phyloP scores from a whole-genome alignment of 2,113 vertebrate genomes.

The Paracanthobrama guichenoti region DNA sequence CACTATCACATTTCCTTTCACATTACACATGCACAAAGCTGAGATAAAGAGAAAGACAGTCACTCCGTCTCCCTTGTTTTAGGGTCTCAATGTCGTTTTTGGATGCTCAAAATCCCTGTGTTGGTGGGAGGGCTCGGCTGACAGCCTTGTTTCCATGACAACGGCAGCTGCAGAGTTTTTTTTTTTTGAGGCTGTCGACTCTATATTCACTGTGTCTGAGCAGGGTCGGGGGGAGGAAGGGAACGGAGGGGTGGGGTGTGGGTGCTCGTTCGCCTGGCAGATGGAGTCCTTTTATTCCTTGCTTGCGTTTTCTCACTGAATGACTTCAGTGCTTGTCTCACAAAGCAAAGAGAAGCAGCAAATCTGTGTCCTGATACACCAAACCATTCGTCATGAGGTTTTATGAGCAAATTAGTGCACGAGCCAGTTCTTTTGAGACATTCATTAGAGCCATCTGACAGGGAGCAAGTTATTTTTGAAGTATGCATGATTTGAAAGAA shows the following conservation, averaged over 20 bases:
- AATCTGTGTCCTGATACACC: background rate
- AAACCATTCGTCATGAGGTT: background rate
- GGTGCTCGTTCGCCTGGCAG: conserved; percentile 42
- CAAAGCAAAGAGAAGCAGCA: conserved; percentile 46
- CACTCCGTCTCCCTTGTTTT: background rate
- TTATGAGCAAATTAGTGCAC: conserved; percentile 1
- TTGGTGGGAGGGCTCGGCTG: conserved; percentile 42
- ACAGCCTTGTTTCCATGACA: conserved; percentile 59
- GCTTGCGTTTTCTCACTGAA: conserved; percentile 20
- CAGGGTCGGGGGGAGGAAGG: conserved; percentile 4
- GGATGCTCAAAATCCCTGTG: conserved; percentile 42
- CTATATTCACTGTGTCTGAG: conserved; percentile 31
- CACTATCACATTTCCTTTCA: background rate
- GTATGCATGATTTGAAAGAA: background rate
- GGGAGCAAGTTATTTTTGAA: no score
- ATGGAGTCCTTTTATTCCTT: conserved; percentile 57
- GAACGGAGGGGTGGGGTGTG: conserved; percentile 11
- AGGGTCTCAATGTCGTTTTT: conserved; percentile 40
- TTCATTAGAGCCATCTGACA: background rate
- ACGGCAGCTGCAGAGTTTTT: conserved; percentile 58
- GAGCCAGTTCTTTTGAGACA: background rate
- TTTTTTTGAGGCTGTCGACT: conserved; percentile 45
- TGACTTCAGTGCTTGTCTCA: conserved; percentile 25
- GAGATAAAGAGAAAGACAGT: background rate
- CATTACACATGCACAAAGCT: background rate